phyloP scores from a whole-genome alignment of 2,888 invertebrate genomes.

The Drosophila kanekoi region DNA sequence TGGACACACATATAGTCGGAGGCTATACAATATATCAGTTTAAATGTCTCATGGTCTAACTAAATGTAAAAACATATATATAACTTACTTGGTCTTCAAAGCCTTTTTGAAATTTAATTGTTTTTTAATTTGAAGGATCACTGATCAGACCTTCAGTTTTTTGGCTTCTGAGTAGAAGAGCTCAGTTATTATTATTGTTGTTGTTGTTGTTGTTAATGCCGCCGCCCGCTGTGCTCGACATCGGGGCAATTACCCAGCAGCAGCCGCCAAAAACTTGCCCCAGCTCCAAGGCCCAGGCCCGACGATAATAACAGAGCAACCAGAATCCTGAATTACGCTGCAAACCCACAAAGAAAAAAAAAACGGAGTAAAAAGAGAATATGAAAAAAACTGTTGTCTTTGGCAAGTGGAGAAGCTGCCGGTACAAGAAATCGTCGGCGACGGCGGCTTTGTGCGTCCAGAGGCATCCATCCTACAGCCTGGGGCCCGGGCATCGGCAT shows the following conservation, averaged over 20 bases:
- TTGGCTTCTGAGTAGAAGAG: slow-evolving; percentile 35
- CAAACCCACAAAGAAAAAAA: slow-evolving; percentile 44
- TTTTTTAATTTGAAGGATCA: slow-evolving; percentile 68
- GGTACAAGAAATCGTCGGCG: slow-evolving; percentile 35
- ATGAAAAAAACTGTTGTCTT: slow-evolving; percentile 5
- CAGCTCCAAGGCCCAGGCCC: slow-evolving; percentile 44
- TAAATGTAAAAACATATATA: neutral
- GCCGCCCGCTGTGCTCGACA: slow-evolving; percentile 74
- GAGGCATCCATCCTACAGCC: slow-evolving; percentile 20
- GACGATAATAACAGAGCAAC: slow-evolving; percentile 78
- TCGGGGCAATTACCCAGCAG: slow-evolving; percentile 74
- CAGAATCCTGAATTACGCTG: slow-evolving; percentile 81
- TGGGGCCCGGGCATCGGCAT: slow-evolving; percentile 11
- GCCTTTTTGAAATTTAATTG: slow-evolving; percentile 53
- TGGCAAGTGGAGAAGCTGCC: slow-evolving; percentile 50
- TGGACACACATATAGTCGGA: no score
- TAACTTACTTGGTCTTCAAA: slow-evolving; percentile 18
- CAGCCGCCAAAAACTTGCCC: slow-evolving; percentile 53
- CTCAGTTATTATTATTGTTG: slow-evolving; percentile 10
- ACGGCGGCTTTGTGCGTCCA: slow-evolving; percentile 34
- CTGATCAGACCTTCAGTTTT: slow-evolving; percentile 16
- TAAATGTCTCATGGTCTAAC: no score
- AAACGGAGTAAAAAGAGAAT: slow-evolving; percentile 4
- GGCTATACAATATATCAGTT: no score
- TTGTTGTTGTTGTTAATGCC: slow-evolving; percentile 40